Evolutionary conservation across 2,888 invertebrate genomes (phyloP).

Genomic region (Imbricaverruca yamaguchii): DNA sequence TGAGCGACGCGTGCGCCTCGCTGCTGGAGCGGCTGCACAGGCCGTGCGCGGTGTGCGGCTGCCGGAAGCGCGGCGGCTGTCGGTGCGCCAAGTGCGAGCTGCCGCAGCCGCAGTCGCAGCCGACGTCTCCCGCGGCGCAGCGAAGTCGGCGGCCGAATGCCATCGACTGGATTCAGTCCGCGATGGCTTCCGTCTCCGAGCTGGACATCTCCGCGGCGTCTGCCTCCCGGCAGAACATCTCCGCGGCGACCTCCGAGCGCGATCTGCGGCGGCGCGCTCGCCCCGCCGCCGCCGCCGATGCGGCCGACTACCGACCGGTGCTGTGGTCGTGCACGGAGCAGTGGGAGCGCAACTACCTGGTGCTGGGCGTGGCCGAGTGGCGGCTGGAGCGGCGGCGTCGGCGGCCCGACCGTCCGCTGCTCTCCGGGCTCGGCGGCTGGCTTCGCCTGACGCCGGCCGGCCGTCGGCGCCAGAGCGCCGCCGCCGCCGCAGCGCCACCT

Average conservation of each 20-base stretch:
- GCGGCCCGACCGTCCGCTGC: too few relatives aligned
- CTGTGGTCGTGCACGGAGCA: not conserved
- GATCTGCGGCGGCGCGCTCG: not conserved
- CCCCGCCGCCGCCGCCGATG: not conserved
- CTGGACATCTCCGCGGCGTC: too few relatives aligned
- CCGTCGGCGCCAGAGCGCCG: not conserved
- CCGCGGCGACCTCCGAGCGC: not conserved
- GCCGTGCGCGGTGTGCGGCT: not conserved
- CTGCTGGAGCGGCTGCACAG: not conserved
- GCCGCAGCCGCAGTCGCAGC: not conserved
- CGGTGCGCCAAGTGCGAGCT: not conserved
- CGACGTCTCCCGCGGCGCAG: not conserved
- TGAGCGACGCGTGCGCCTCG: not conserved
- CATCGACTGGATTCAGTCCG: too few relatives aligned
- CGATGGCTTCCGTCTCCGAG: too few relatives aligned
- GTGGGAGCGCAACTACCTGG: constrained; percentile 14
- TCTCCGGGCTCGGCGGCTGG: not conserved
- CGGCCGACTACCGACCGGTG: not conserved
- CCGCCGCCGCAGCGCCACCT: too few relatives aligned
- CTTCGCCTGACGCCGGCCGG: not conserved
- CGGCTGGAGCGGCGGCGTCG: not conserved
- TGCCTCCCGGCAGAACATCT: not conserved
- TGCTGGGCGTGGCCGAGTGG: constrained; percentile 14
- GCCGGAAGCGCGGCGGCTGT: not conserved
- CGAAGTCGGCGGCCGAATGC: too few relatives aligned